Evolutionary conservation across 2,888 invertebrate genomes (phyloP).

Genomic region (Tromatobia lineatoria): DNA sequence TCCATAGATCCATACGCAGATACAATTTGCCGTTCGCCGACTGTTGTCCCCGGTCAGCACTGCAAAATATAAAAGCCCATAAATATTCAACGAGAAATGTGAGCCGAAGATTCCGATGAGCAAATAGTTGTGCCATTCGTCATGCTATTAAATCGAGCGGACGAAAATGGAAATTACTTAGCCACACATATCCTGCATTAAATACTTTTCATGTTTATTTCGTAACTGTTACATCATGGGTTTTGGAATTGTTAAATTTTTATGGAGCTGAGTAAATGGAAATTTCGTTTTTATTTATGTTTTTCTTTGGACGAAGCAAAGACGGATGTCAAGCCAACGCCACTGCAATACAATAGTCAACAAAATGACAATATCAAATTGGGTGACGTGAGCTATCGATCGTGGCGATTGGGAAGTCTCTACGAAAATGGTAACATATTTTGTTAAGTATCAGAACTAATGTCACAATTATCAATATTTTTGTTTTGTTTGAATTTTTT

Average conservation of each 20-base stretch:
- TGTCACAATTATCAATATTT: not conserved
- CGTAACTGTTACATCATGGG: not conserved
- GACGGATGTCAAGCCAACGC: constrained; percentile 58
- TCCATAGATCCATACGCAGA: constrained; percentile 5
- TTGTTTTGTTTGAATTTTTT: not conserved
- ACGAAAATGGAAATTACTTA: not conserved
- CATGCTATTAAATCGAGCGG: constrained; percentile 27
- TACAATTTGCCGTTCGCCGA: constrained; percentile 2
- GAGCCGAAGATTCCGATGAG: constrained; percentile 40
- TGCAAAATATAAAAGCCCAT: constrained; percentile 31
- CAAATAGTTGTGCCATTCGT: constrained; percentile 32
- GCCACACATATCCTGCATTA: not conserved
- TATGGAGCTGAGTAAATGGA: not conserved
- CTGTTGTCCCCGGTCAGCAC: constrained; percentile 14
- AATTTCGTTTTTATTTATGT: not conserved
- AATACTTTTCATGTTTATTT: not conserved
- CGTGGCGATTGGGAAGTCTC: constrained; percentile 83
- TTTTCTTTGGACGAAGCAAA: constrained; percentile 58
- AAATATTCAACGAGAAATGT: constrained; percentile 50
- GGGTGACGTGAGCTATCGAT: constrained; percentile 83
- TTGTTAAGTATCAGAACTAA: not conserved
- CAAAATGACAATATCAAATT: constrained; percentile 79
- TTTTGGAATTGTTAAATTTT: not conserved
- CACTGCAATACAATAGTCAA: constrained; percentile 59
- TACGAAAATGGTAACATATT: constrained; percentile 77